These are phyloP conservation scores for Drosophila kurseongensis DNA, from an alignment of 1,140 invertebrate species.

Conservation along the genomic window DNA sequence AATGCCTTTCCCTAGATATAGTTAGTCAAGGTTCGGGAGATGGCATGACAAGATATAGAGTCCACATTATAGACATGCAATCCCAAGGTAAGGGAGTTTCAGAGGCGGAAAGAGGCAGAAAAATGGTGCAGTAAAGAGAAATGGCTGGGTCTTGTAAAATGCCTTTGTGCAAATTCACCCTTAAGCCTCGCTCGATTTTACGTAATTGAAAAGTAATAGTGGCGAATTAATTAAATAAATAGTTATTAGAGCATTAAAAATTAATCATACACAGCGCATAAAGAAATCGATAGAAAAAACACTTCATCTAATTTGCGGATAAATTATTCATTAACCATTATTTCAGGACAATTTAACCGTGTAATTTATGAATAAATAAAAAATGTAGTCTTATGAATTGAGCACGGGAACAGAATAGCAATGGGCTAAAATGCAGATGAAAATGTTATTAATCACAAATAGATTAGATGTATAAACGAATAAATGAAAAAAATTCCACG, in stretches of 20 bases:
- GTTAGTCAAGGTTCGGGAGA: conserved; percentile 24
- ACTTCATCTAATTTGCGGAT: background rate
- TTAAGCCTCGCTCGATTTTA: background rate
- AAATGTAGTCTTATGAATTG: too few relatives aligned
- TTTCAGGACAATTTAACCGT: background rate
- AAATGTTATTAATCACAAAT: too few relatives aligned
- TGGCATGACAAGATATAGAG: conserved; percentile 24
- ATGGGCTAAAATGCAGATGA: too few relatives aligned
- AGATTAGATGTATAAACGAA: too few relatives aligned
- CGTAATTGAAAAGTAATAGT: background rate
- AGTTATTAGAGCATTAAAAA: background rate
- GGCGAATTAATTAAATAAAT: too few relatives aligned
- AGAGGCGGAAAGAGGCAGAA: background rate
- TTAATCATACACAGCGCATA: too few relatives aligned
- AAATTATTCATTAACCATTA: conserved; percentile 1
- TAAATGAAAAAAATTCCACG: too few relatives aligned
- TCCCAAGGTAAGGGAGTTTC: background rate
- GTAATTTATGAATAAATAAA: too few relatives aligned
- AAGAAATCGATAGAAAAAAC: background rate
- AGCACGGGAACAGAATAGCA: too few relatives aligned
- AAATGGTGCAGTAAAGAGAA: conserved; percentile 11
- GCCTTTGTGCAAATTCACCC: background rate
- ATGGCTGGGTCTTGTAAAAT: too few relatives aligned
- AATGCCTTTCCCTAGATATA: conserved; percentile 14
- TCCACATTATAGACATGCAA: conserved; percentile 38